Percentiles rank a stretch among this genome's conserved stretches.
phyloP scores from a whole-genome alignment of 2,113 vertebrate genomes.

The Dicerorhinus sumatrensis region DNA sequence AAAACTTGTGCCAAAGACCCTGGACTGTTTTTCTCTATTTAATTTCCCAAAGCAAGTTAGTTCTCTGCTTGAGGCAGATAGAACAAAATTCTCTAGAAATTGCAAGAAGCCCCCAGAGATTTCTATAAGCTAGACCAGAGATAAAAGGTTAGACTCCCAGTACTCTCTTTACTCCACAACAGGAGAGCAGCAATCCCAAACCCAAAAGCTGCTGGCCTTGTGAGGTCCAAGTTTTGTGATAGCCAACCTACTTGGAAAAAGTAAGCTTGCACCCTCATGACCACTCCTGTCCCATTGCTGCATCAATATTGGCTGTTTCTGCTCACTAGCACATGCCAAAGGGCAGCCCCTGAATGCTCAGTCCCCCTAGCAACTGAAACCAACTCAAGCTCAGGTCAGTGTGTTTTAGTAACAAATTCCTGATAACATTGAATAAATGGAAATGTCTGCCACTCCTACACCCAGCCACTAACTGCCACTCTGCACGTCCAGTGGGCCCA shows the following conservation, averaged over 20 bases:
- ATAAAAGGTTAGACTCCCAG: background rate
- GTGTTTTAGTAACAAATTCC: background rate
- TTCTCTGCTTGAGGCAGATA: background rate
- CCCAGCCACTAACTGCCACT: background rate
- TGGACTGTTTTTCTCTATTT: background rate
- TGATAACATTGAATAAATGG: background rate
- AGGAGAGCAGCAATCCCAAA: background rate
- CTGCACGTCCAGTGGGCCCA: background rate
- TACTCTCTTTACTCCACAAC: background rate
- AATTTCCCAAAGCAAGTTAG: background rate
- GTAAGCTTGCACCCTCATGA: background rate
- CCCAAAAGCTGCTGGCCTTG: background rate
- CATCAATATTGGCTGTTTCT: background rate
- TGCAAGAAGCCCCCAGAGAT: background rate
- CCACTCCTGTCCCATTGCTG: background rate
- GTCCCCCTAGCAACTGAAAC: background rate
- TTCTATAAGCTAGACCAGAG: background rate
- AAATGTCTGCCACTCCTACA: background rate
- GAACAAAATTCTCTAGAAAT: slow-evolving; percentile 28
- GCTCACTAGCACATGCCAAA: background rate
- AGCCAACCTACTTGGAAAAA: background rate
- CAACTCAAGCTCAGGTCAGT: background rate
- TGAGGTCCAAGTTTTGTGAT: background rate
- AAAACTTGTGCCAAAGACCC: background rate
- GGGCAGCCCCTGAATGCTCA: background rate